Conservation (phyloP, 2,888 invertebrate genomes). For the Hymenopus coronatus region DNA sequence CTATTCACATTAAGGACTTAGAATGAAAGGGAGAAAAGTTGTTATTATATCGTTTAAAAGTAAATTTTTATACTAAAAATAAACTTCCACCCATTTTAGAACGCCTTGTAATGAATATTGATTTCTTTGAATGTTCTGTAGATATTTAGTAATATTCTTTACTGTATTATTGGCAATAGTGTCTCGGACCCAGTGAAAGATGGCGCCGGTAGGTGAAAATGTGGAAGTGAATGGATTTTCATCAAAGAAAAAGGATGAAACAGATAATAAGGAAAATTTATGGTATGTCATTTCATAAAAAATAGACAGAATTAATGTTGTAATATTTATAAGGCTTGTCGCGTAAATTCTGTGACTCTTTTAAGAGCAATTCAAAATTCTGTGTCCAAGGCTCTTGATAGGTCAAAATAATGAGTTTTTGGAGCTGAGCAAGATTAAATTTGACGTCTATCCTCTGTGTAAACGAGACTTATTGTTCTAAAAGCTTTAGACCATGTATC, state of each 20-base stretch:
- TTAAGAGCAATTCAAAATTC: neutral
- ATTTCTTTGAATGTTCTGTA: neutral
- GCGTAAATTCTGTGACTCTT: neutral
- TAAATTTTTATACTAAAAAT: neutral
- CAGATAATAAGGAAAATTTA: constrained; percentile 62
- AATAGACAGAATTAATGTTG: neutral
- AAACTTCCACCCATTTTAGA: neutral
- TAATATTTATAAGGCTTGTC: neutral
- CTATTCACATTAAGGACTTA: neutral
- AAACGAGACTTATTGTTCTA: no score
- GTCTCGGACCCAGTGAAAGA: constrained; percentile 32
- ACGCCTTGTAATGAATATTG: neutral
- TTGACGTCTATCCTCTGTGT: no score
- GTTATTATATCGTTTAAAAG: neutral
- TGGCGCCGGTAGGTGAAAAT: constrained; percentile 36
- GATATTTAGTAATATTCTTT: neutral
- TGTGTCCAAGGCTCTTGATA: constrained; percentile 22
- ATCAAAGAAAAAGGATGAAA: constrained; percentile 59
- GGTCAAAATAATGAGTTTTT: neutral
- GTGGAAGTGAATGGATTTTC: constrained; percentile 33
- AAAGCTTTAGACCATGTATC: no score
- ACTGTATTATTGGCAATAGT: neutral
- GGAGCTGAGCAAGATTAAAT: neutral
- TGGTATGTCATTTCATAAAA: constrained; percentile 50
- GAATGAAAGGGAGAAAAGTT: neutral